Evolutionary conservation across 2,113 vertebrate genomes (phyloP).

Genomic region (Verasper variegatus): DNA sequence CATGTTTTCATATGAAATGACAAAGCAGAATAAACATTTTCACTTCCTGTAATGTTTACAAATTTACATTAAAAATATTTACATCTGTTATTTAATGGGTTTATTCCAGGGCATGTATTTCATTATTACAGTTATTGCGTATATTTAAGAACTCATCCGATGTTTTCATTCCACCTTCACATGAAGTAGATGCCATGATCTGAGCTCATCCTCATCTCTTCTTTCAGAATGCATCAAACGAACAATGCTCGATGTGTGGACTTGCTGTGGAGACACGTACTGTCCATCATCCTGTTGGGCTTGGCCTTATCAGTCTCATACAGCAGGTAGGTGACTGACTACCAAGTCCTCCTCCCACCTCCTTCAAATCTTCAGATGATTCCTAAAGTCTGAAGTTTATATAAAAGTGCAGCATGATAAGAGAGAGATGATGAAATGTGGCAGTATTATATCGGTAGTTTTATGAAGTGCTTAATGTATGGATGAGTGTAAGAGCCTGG

Average conservation of each 20-base stretch:
- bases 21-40: not conserved
- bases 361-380: not conserved
- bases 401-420: not conserved
- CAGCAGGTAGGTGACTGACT: slow-evolving; percentile 88
- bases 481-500: not conserved
- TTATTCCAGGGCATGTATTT: too few relatives aligned
- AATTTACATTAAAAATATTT: too few relatives aligned
- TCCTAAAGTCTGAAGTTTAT: not conserved
- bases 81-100: too few relatives aligned
- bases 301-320: slow-evolving; percentile 93
- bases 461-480: not conserved
- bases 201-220: slow-evolving; percentile 31
- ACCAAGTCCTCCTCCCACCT: not conserved
- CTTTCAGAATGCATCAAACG: slow-evolving; percentile 97
- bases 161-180: not conserved
- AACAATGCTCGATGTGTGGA: slow-evolving; percentile 99
- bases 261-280: slow-evolving; percentile 95
- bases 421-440: not conserved
- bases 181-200: not conserved
- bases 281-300: slow-evolving; percentile 92
- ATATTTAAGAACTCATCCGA: not conserved
- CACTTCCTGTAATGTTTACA: not conserved
- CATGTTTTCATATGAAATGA: too few relatives aligned
- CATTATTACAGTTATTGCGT: not conserved
- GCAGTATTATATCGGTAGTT: not conserved